phyloP scores from a whole-genome alignment of 2,113 vertebrate species.

The Xerus inauris region DNA sequence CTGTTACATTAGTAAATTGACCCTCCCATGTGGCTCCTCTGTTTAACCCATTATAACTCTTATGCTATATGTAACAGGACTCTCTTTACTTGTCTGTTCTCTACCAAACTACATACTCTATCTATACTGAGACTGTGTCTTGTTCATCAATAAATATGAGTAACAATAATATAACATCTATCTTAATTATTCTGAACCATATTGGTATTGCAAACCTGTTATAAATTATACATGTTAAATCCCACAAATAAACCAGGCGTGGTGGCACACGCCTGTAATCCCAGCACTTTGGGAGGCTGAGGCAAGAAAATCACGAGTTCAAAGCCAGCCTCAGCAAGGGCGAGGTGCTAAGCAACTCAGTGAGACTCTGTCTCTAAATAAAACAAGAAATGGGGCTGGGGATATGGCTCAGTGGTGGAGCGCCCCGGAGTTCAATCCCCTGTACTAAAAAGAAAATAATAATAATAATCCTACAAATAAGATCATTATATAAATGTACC shows the following conservation, averaged over 20 bases:
- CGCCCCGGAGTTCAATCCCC: no score
- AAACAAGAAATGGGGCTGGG: no score
- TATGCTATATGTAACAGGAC: not conserved
- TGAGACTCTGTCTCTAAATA: no score
- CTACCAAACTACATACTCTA: not conserved
- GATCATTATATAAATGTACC: not conserved
- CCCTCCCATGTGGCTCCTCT: not conserved
- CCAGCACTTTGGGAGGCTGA: no score
- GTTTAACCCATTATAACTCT: not conserved
- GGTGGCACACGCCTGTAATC: no score
- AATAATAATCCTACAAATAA: conserved; percentile 26
- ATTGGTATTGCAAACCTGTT: not conserved
- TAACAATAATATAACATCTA: not conserved
- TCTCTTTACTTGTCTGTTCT: not conserved
- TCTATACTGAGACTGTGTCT: not conserved
- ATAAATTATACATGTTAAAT: not conserved
- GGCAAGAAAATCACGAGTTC: no score
- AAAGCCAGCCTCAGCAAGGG: no score
- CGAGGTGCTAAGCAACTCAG: no score
- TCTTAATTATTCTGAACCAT: not conserved
- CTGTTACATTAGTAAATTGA: not conserved
- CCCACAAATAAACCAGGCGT: no score
- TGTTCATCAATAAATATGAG: not conserved
- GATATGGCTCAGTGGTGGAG: no score
- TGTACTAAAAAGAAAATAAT: no score